phyloP scores from a whole-genome alignment of 2,888 invertebrate genomes.

The Pilophorus perplexus region DNA sequence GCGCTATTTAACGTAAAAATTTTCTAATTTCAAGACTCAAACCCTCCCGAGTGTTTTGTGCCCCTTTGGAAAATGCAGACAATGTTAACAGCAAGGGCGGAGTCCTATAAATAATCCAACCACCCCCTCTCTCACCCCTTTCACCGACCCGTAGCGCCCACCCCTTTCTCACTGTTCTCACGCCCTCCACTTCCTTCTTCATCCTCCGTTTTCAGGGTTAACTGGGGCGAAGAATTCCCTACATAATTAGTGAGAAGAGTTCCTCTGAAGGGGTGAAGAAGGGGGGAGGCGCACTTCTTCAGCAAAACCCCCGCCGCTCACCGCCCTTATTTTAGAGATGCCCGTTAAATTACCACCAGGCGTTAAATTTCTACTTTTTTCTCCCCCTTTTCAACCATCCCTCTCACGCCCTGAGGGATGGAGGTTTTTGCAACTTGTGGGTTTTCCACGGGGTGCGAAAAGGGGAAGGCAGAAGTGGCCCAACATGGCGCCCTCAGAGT shows the following conservation, averaged over 20 bases:
- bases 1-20: slow-evolving; percentile 23
- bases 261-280: not conserved
- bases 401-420: slow-evolving; percentile 3
- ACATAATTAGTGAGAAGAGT: slow-evolving; percentile 42
- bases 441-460: not conserved
- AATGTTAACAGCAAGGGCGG: slow-evolving; percentile 42
- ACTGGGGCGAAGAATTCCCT: slow-evolving; percentile 44
- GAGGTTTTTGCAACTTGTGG: not conserved
- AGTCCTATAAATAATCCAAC: slow-evolving; percentile 37
- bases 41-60: not conserved
- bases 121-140: slow-evolving; percentile 46
- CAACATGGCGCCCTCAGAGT: slow-evolving; percentile 23
- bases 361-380: slow-evolving; percentile 22
- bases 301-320: not conserved
- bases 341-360: slow-evolving; percentile 36
- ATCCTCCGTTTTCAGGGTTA: slow-evolving; percentile 22
- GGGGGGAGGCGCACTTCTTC: slow-evolving; percentile 21
- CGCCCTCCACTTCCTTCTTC: not conserved
- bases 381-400: not conserved
- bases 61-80: slow-evolving; percentile 38
- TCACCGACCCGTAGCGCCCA: slow-evolving; percentile 38
- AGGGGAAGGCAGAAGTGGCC: not conserved
- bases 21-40: slow-evolving; percentile 25
- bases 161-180: slow-evolving; percentile 11
- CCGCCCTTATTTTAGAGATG: slow-evolving; percentile 11